phyloP scores from a whole-genome alignment of 2,797 vertebrate genomes.

The Catharus ustulatus region DNA sequence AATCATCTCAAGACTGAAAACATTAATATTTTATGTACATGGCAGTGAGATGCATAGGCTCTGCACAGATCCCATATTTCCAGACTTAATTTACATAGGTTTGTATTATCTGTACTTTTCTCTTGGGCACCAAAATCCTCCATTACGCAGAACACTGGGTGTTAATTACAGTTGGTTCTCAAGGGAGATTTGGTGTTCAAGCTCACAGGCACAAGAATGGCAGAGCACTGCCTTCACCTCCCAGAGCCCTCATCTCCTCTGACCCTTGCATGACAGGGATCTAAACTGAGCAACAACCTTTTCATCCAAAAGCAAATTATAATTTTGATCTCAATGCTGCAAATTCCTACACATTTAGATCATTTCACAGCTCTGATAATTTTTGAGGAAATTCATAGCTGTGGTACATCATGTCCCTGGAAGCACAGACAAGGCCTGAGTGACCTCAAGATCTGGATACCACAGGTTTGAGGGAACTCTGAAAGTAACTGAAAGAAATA shows the following conservation, averaged over 20 bases:
- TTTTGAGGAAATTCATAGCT: neutral
- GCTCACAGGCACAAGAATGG: neutral
- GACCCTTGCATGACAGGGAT: neutral
- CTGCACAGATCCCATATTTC: neutral
- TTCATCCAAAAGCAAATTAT: neutral
- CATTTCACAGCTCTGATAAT: neutral
- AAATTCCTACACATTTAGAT: neutral
- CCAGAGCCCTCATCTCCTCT: neutral
- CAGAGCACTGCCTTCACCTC: neutral
- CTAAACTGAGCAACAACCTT: neutral
- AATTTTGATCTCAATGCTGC: neutral
- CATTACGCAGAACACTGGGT: neutral
- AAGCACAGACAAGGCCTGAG: neutral
- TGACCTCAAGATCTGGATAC: neutral
- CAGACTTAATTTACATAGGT: neutral
- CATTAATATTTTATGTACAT: neutral
- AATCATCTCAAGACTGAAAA: neutral
- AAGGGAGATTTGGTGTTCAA: neutral
- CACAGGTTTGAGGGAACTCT: neutral
- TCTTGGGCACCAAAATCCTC: slow-evolving; percentile 14
- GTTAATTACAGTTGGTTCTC: slow-evolving; percentile 29
- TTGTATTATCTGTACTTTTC: slow-evolving; percentile 2
- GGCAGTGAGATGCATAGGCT: neutral
- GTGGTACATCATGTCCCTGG: neutral
- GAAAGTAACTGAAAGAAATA: neutral